Percentiles rank a stretch among this genome's conserved stretches.
Conservation (phyloP, 2,797 vertebrate genomes). For the Acanthurus tractus region DNA sequence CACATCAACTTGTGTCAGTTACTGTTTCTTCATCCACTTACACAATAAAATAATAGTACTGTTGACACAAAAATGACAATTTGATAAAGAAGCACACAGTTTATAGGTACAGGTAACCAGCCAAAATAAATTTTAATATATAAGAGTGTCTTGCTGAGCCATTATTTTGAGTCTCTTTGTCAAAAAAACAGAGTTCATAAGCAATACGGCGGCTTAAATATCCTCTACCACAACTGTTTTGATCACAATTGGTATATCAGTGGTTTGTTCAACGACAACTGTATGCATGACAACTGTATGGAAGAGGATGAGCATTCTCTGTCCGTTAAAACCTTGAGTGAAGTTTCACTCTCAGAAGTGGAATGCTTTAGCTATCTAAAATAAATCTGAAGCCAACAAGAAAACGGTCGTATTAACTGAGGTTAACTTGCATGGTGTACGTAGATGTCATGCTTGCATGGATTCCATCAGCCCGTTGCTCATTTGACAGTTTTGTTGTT, state of each 20-base stretch:
- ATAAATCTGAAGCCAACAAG: slow-evolving; percentile 45
- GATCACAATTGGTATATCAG: slow-evolving; percentile 10
- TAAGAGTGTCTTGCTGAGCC: slow-evolving; percentile 45
- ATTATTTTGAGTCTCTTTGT: slow-evolving; percentile 15
- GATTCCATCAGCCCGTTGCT: slow-evolving; percentile 54
- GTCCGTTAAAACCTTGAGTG: background rate
- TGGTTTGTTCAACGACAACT: slow-evolving; percentile 17
- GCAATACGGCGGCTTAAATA: slow-evolving; percentile 23
- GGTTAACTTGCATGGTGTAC: slow-evolving; percentile 80
- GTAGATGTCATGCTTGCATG: slow-evolving; percentile 82
- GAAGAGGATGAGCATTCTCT: slow-evolving; percentile 7
- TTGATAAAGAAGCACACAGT: slow-evolving; percentile 56
- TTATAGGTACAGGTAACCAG: slow-evolving; percentile 32
- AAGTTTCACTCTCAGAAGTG: slow-evolving; percentile 33
- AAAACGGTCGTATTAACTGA: slow-evolving; percentile 52
- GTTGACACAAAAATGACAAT: slow-evolving; percentile 15
- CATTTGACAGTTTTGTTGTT: slow-evolving; percentile 33
- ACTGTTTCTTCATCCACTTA: slow-evolving; percentile 29
- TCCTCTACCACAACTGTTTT: slow-evolving; percentile 31
- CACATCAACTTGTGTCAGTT: slow-evolving; percentile 46
- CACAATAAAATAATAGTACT: slow-evolving; percentile 19
- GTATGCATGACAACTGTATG: slow-evolving; percentile 31
- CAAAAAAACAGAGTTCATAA: slow-evolving; percentile 34
- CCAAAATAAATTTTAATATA: slow-evolving; percentile 24
- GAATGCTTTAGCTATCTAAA: slow-evolving; percentile 46